Evolutionary conservation across 2,797 vertebrate species (phyloP), one percentile per base, ranked within the genome.

Genomic region (Tauraco hartlaubi): DNA sequence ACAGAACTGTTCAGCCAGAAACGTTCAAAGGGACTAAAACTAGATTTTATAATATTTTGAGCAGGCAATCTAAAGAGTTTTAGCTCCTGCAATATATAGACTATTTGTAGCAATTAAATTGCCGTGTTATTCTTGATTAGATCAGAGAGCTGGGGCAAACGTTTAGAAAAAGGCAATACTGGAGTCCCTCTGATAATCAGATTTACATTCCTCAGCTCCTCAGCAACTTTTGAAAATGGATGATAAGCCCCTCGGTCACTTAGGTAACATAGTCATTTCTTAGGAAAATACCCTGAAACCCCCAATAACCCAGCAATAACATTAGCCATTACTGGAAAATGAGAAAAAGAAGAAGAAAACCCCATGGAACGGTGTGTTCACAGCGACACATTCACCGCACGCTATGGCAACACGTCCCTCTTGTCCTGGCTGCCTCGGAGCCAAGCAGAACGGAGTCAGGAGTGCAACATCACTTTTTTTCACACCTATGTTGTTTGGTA

Each of bases 341-440:
- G 13, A 51, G 51, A 56, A 35, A 15, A 62, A 29, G 33, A n/a
- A 35, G 41, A 41, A 33, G 14, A 29, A 59, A 63, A 43, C 0
- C 5, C 11, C 31, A 2, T 6, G 4, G 43, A 74, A 76, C 46
- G 15, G 31, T 17, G 19, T 11, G 2, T 29, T 46, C 15, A 6
- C 52, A 26, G 31, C 31, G 17, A 1, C 23, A 3, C 5, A 1
- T 5, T 29, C 20, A 5, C 35, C 5, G 22, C 8, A 0, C 4
- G 35, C 51, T 33, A 1, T 3, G 26, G 39, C 28, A 12, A 8
- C 8, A 1, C 9, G 13, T 39, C n/a, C 71, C 73, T 20, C 7
- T 9, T 14, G 4, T 8, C 39, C 49, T 9, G 51, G 21, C 10
- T 31, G 62, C 39, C 78, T 20, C 3, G 0, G 10, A 33, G 73